Evolutionary conservation across 2,797 vertebrate genomes (phyloP).

Genomic region (Lutjanus campechanus): DNA sequence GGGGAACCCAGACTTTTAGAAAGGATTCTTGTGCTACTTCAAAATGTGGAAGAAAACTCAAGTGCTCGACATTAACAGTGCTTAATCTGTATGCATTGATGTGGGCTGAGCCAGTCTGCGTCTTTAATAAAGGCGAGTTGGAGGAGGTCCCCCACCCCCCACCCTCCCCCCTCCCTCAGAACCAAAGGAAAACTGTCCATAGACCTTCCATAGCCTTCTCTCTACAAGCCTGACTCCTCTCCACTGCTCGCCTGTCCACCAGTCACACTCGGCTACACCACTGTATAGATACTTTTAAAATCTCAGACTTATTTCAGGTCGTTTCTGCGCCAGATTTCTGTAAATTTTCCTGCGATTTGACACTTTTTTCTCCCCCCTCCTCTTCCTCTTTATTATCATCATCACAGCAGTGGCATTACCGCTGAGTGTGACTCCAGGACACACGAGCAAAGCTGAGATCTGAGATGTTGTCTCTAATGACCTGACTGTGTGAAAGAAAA

Average conservation of each 20-base stretch:
- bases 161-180: constrained; percentile 37
- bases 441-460: constrained; percentile 62
- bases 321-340: constrained; percentile 6
- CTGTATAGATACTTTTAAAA: constrained; percentile 2
- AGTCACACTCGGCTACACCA: constrained; percentile 53
- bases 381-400: constrained; percentile 13
- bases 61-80: constrained; percentile 67
- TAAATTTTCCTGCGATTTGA: constrained; percentile 10
- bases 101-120: constrained; percentile 64
- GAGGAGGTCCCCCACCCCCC: constrained; percentile 45
- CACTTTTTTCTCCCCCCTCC: neutral
- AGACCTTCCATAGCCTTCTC: constrained; percentile 81
- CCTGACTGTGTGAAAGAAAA: constrained; percentile 93
- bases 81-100: constrained; percentile 73
- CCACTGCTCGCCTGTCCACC: constrained; percentile 60
- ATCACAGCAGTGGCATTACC: constrained; percentile 43
- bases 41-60: constrained; percentile 57
- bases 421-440: constrained; percentile 67
- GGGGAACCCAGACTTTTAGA: constrained; percentile 51
- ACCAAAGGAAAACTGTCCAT: constrained; percentile 84
- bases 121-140: constrained; percentile 65
- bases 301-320: neutral
- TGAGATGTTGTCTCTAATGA: constrained; percentile 76
- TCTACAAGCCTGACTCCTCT: constrained; percentile 69
- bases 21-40: constrained; percentile 58